Base-by-base conservation (phyloP, 2,888 invertebrate species). In the Pseudococcus viburni region DNA sequence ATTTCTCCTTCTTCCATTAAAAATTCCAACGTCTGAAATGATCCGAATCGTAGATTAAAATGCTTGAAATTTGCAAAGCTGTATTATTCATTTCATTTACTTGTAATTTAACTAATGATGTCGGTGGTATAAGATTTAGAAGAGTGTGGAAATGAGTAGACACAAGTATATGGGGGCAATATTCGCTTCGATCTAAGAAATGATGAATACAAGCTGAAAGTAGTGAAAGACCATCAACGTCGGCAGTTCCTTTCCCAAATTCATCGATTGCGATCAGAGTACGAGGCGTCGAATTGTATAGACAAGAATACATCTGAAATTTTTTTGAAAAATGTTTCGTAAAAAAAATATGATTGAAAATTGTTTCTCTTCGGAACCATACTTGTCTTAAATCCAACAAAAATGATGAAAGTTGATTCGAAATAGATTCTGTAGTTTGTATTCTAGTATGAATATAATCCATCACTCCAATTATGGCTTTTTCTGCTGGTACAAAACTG, bases 181-280 rank as follows among this genome's bases (percentile, higher is more conserved):
- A 90, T 3, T 91, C 90, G 0, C 91, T 93, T 88, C 93, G 92
- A 86, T 93, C 92, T 83, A 95, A 91, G 92, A 97, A 95, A 90
- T 94, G 92, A 90, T 94, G 94, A 84, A 97, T 91, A 64, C 94
- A 93, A 0, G 96, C 94, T 0, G 94, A 93, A 26, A 97, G 92
- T 51, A 98, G 91, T 0, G 96, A 93, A 64, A 95, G 92, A 0
- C 97, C 97, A 92, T 97, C 97, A 3, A 93, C 92, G 91, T 95
- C 94, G 0, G 94, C 92, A 0, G 98, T 97, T 89, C 97, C 96
- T 91, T 95, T 95, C 5, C 97, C 98, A 92, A 98, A 97, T 92
- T 98, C 98, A 92, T 98, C 98, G 59, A 98, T 93, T 48, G 98
- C 92, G 0, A 98, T 93, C 4, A 98, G 92, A 0, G 97, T 96